Conservation (phyloP, 2,888 invertebrate species). For the Rhagonycha lutea region DNA sequence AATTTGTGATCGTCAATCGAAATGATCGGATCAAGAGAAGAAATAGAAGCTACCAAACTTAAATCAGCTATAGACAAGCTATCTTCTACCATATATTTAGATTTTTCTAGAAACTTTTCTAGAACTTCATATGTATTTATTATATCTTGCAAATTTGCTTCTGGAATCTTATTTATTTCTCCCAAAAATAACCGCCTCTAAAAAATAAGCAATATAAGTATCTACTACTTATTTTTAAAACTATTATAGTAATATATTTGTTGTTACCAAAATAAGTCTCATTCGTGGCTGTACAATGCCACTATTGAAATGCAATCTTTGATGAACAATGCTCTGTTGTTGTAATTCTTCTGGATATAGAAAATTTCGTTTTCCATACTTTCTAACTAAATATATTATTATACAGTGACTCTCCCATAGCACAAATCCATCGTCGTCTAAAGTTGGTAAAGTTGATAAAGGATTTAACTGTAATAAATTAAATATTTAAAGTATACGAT, state of each 20-base stretch:
- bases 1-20: constrained; percentile 50
- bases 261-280: constrained; percentile 56
- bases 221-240: background rate
- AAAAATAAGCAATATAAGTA: constrained; percentile 16
- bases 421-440: constrained; percentile 61
- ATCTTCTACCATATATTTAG: constrained; percentile 43
- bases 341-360: constrained; percentile 61
- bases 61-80: constrained; percentile 47
- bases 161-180: constrained; percentile 50
- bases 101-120: constrained; percentile 43
- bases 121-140: constrained; percentile 39
- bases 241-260: background rate
- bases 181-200: constrained; percentile 41
- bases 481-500: background rate
- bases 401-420: constrained; percentile 60
- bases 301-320: constrained; percentile 60
- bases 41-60: constrained; percentile 52
- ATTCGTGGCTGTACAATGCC: constrained; percentile 57
- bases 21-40: constrained; percentile 54
- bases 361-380: constrained; percentile 52
- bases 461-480: constrained; percentile 55
- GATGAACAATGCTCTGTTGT: constrained; percentile 59
- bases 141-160: constrained; percentile 38
- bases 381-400: constrained; percentile 46
- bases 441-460: constrained; percentile 62